Percentiles rank a stretch among this genome's conserved stretches.
phyloP scores from a whole-genome alignment of 2,888 invertebrate species.

The Eristalis tenax region DNA sequence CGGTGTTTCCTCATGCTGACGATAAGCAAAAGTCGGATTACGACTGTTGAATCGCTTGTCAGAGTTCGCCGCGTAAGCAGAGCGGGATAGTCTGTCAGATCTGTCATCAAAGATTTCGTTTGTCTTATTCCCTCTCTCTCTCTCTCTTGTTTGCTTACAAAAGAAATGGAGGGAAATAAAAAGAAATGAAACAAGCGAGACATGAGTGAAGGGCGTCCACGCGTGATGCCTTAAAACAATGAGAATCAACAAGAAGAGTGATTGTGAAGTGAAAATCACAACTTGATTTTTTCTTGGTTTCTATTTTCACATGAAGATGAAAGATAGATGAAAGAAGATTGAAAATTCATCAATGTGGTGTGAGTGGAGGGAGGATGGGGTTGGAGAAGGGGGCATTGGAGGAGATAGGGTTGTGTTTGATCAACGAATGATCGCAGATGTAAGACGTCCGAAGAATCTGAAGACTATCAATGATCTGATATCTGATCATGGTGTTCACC shows the following conservation, averaged over 20 bases:
- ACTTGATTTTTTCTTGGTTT: background rate
- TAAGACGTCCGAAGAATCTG: no score
- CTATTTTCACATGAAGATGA: background rate
- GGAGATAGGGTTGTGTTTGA: background rate
- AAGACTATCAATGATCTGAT: no score
- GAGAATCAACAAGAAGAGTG: background rate
- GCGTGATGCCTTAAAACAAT: background rate
- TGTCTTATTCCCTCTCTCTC: background rate
- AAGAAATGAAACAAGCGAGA: background rate
- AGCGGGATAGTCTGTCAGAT: background rate
- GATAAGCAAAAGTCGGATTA: background rate
- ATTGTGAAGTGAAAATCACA: background rate
- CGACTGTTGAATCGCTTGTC: background rate
- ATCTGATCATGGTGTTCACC: no score
- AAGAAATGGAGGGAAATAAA: background rate
- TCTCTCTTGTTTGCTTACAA: background rate
- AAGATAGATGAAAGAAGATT: background rate
- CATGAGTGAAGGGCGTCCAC: background rate
- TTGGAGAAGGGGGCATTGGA: background rate
- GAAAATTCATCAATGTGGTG: background rate
- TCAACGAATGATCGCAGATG: no score
- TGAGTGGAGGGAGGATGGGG: background rate
- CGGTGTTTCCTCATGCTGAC: background rate
- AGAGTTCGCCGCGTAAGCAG: background rate
- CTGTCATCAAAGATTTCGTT: background rate